A percentile compares a stretch with the other conserved stretches of the same genome.
Conservation (phyloP, 2,888 invertebrate species). For the Melinaea menophilus region DNA sequence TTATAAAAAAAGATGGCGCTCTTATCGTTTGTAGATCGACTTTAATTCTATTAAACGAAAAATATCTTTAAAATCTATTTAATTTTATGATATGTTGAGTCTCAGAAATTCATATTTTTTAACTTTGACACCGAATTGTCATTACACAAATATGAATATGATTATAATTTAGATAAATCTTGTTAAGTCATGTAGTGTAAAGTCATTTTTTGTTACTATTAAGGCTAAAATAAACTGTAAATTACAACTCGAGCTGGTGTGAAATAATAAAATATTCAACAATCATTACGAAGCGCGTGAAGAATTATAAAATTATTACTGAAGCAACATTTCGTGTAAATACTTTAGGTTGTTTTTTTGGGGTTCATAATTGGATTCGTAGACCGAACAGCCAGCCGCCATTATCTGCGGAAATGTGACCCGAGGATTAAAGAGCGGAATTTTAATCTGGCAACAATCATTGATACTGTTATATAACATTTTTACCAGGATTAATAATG, state of each 20-base stretch:
- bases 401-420: slow-evolving; percentile 7
- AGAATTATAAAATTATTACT: slow-evolving; percentile 20
- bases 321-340: slow-evolving; percentile 9
- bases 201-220: too few species aligned
- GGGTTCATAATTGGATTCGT: slow-evolving; percentile 13
- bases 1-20: too few species aligned
- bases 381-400: slow-evolving; percentile 5
- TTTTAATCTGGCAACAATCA: background rate
- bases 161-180: too few species aligned
- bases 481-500: background rate
- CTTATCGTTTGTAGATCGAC: too few species aligned
- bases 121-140: too few species aligned
- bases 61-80: too few species aligned
- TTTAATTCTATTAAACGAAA: too few species aligned
- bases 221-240: too few species aligned
- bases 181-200: too few species aligned
- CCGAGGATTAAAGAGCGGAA: background rate
- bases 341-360: slow-evolving; percentile 2
- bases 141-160: too few species aligned
- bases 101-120: too few species aligned
- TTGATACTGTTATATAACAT: background rate
- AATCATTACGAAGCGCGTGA: slow-evolving; percentile 14
- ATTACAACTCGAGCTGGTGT: background rate
- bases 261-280: slow-evolving; percentile 19
- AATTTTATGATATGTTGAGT: too few species aligned